Evolutionary conservation across 2,113 vertebrate species (phyloP).

Genomic region (Cebidichthys violaceus): DNA sequence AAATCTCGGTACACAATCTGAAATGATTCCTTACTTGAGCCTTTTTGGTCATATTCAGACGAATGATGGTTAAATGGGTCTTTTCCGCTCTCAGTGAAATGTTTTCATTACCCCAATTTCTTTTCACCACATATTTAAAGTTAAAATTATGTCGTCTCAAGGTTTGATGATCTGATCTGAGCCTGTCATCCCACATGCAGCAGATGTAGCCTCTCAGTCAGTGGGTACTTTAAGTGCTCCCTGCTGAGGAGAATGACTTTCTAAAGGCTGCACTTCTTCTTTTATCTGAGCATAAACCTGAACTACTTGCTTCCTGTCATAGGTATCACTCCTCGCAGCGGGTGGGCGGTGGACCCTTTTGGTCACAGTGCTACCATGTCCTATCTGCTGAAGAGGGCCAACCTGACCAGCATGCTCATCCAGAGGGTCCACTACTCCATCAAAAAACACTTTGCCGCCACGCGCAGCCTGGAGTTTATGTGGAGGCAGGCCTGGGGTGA

Average conservation of each 20-base stretch:
- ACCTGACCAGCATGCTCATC: slow-evolving; percentile 97
- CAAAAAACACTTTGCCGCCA: slow-evolving; percentile 96
- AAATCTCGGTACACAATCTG: slow-evolving; percentile 88
- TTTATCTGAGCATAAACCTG: slow-evolving; percentile 32
- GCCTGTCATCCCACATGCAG: slow-evolving; percentile 31
- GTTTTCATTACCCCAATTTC: neutral
- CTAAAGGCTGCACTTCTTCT: slow-evolving; percentile 18
- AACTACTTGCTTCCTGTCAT: slow-evolving; percentile 34
- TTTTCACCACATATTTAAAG: neutral
- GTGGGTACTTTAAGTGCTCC: slow-evolving; percentile 86
- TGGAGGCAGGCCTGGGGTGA: slow-evolving; percentile 98
- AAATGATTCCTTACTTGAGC: neutral
- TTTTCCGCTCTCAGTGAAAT: slow-evolving; percentile 1
- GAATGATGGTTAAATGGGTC: slow-evolving; percentile 4
- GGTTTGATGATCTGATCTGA: slow-evolving; percentile 28
- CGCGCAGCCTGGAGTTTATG: slow-evolving; percentile 96
- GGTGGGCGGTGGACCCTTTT: slow-evolving; percentile 97
- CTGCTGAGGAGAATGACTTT: slow-evolving; percentile 81
- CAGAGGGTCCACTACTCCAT: slow-evolving; percentile 96
- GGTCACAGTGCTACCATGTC: slow-evolving; percentile 97
- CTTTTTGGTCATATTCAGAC: slow-evolving; percentile 4
- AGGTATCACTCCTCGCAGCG: slow-evolving; percentile 90
- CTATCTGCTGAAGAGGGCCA: slow-evolving; percentile 93
- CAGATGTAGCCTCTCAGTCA: slow-evolving; percentile 75
- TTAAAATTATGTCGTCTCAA: slow-evolving; percentile 15